These are phyloP conservation scores for Eutolmus rufibarbis DNA, from an alignment of 2,888 invertebrate genomes.

Conservation along the genomic window DNA sequence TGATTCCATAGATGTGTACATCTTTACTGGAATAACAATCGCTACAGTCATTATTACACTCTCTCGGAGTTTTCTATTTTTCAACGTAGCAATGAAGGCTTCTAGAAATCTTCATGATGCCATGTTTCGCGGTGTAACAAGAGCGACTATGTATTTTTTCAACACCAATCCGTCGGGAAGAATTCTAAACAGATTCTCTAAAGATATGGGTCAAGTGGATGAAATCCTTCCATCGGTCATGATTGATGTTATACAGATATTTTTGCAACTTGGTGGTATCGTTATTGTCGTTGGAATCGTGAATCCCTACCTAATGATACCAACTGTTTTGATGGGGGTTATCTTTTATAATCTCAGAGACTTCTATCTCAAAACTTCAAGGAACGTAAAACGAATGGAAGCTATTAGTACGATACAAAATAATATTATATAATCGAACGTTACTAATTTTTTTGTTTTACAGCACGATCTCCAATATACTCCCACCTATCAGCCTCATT, in stretches of 20 bases:
- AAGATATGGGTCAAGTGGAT: slow-evolving; percentile 77
- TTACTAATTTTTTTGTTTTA: slow-evolving; percentile 50
- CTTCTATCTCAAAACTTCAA: slow-evolving; percentile 80
- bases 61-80: slow-evolving; percentile 64
- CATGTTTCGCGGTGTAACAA: slow-evolving; percentile 84
- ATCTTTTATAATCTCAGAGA: slow-evolving; percentile 78
- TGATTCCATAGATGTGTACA: slow-evolving; percentile 60
- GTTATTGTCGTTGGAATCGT: slow-evolving; percentile 79
- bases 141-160: slow-evolving; percentile 86
- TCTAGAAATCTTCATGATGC: slow-evolving; percentile 80
- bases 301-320: slow-evolving; percentile 76
- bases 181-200: slow-evolving; percentile 87
- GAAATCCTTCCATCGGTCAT: slow-evolving; percentile 61
- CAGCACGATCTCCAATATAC: slow-evolving; percentile 95
- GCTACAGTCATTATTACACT: slow-evolving; percentile 61
- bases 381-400: slow-evolving; percentile 82
- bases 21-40: slow-evolving; percentile 64
- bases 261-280: slow-evolving; percentile 81
- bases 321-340: slow-evolving; percentile 73
- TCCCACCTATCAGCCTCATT: slow-evolving; percentile 89
- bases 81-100: slow-evolving; percentile 73
- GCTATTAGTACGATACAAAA: slow-evolving; percentile 75
- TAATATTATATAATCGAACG: background rate
- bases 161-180: slow-evolving; percentile 84
- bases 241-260: slow-evolving; percentile 71